Evolutionary conservation across 2,888 invertebrate species (phyloP), one percentile per base, ranked within the genome.

Genomic region (Anaspis maculata): DNA sequence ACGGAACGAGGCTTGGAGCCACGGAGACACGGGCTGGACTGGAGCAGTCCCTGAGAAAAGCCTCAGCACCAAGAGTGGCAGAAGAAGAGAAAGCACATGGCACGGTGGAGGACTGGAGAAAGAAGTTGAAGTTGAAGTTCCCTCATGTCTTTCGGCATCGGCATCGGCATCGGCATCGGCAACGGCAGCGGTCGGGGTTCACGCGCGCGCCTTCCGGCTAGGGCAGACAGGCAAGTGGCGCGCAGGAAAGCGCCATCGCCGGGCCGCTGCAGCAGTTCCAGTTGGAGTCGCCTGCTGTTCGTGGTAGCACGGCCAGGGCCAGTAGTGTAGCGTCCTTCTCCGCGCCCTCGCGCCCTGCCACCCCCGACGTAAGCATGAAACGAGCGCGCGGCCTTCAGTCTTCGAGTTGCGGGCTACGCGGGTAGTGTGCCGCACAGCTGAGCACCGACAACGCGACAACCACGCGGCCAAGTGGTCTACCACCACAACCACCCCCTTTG

Each of bases 351-450:
- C 57, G 56, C 54, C 59, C 52, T 56, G 47, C 56, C 54, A 48
- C 56, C 56, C 53, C 54, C 58, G 48, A 46, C 44, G 47, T 57
- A 57, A 55, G 56, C 60, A 61, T 58, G 57, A 58, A 45, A 54
- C 56, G 54, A 54, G 52, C 54, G 59, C 62, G 62, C 61, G 58
- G 52, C 56, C 54, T 56, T 53, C 62, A 62, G 64, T 63, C 59
- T 59, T 60, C 56, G 52, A 59, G 60, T 57, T 60, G 57, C 63
- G 62, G 58, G 56, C 59, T 62, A 59, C 60, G 63, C 60, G 62
- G 58, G 54, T 57, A 60, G 62, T 56, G 54, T 52, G 47, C 49
- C 52, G 48, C n/a, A 48, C 28, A 34, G 10, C 36, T 40, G 34
- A 33, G 33, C 33, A 36, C 15, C 33, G n/a, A n/a, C n/a, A n/a